Base-by-base conservation (phyloP, 2,888 invertebrate species). In the Monoplex corrugatus region DNA sequence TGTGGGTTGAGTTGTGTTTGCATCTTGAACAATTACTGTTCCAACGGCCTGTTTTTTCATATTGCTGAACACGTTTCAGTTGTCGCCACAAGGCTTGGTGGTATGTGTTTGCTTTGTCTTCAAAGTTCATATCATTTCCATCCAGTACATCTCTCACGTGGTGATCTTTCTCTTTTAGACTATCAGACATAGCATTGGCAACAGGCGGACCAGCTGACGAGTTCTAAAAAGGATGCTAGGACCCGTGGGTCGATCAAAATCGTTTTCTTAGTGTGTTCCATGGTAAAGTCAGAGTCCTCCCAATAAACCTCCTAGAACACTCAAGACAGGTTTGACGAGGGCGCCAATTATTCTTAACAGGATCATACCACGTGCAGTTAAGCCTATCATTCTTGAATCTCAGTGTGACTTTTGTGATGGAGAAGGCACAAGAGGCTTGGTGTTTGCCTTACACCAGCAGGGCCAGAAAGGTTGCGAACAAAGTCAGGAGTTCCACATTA, bases 41-140 rank as follows among this genome's bases (percentile, higher is more conserved):
- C 75, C 75, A n/a, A 75, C 35, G 0, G 38, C 35, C 19, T 75
- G 32, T 75, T 35, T 75, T 75, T 38, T n/a, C n/a, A 43, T 23
- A 80, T 19, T 35, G 35, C 23, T 72, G 13, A 6, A 32, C 8
- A 6, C 82, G 40, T 82, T 44, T 82, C 44, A 82, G 38, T 0
- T 43, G 38, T 45, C 23, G 6, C 45, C 45, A 45, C 6, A 43
- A 23, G 6, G 43, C 43, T 23, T 84, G 84, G 10, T 84, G 84
- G 23, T 84, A 84, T n/a, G n/a, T 2, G 13, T 35, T 84, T 8
- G 35, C 45, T 3, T 84, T 57, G 57, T 84, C 84, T 84, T 84
- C 50, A 6, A 35, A 3, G 45, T 45, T 32, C 35, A 50, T 45
- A n/a, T 84, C 57, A 45, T 84, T 38, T 38, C 1, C 23, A 3